Evolutionary conservation across 2,113 vertebrate species (phyloP).

Genomic region (Cebus imitator): DNA sequence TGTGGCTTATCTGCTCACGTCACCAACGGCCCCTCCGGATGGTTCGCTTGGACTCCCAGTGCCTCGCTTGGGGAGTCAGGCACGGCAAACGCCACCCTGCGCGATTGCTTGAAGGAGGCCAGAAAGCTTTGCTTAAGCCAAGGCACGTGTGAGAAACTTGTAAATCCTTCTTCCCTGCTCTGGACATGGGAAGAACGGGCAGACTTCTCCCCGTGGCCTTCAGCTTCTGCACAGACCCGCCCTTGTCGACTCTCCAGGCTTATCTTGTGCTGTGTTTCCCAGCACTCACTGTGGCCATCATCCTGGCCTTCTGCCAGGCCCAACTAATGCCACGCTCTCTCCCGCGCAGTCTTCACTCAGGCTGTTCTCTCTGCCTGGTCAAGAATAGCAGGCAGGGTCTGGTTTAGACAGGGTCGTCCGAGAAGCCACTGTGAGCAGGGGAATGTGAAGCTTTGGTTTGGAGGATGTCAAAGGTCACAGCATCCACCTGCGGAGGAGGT

Average conservation of each 20-base stretch:
- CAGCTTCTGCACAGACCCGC: neutral
- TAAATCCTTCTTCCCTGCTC: neutral
- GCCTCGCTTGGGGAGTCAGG: too few relatives aligned
- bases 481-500: too few relatives aligned
- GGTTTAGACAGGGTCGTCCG: neutral
- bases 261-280: neutral
- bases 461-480: neutral
- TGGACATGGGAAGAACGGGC: neutral
- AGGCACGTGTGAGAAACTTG: neutral
- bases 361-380: neutral
- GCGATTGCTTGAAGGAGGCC: neutral
- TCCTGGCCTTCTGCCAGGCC: neutral
- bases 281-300: neutral
- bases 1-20: neutral
- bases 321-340: neutral
- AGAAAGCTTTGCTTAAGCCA: neutral
- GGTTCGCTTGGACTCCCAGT: accelerated
- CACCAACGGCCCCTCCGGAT: neutral
- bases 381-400: neutral
- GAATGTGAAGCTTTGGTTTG: neutral
- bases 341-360: neutral
- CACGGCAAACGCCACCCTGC: neutral
- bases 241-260: neutral
- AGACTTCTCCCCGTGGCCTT: neutral
- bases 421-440: neutral